Evolutionary conservation across 2,113 vertebrate genomes (phyloP).

Genomic region (Psephotus haematonotus): DNA sequence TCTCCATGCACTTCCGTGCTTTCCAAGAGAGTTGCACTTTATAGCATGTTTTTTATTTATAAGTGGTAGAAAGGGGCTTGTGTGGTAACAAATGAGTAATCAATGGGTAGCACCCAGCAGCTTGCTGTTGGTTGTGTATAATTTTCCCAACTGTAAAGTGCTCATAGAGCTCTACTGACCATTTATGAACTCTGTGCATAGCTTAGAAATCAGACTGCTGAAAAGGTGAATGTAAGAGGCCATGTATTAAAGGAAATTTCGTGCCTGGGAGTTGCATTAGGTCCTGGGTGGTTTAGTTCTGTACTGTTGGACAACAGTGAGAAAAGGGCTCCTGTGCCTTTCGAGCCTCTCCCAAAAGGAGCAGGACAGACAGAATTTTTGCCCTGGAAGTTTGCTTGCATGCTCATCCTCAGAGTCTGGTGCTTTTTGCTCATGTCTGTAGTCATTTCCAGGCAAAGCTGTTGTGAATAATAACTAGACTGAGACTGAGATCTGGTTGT

Average conservation of each 20-base stretch:
- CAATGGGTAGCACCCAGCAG: not conserved
- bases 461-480: not conserved
- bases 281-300: not conserved
- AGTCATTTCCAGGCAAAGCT: not conserved
- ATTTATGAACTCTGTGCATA: not conserved
- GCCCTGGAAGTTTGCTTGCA: not conserved
- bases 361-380: not conserved
- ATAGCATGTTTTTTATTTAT: not conserved
- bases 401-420: not conserved
- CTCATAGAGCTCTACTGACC: not conserved
- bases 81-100: conserved; percentile 26
- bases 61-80: not conserved
- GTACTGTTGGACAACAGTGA: not conserved
- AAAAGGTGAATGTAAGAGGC: not conserved
- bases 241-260: not conserved
- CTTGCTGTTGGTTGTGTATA: accelerated
- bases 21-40: not conserved
- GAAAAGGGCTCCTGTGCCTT: not conserved
- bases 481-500: not conserved
- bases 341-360: not conserved
- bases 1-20: not conserved
- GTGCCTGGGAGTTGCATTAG: too few relatives aligned
- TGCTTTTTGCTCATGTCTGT: not conserved
- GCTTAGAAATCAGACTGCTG: not conserved
- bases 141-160: not conserved